Evolutionary conservation across 2,113 vertebrate species (phyloP).

Genomic region (Progne subis): DNA sequence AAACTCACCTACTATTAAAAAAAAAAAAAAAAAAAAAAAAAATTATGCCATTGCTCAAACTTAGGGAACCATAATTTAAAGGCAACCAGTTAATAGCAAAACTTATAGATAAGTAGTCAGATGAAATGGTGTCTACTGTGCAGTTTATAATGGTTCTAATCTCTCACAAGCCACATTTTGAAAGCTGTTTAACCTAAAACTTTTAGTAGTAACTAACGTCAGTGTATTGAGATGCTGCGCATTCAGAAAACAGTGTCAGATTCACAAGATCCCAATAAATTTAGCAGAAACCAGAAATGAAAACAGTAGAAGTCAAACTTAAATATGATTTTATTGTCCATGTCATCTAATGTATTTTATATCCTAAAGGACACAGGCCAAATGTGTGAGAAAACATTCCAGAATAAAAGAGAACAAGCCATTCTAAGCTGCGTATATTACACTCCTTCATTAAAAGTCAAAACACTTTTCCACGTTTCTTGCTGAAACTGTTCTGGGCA

Average conservation of each 20-base stretch:
- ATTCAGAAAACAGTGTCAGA: neutral
- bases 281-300: neutral
- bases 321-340: neutral
- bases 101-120: neutral
- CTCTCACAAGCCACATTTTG: neutral
- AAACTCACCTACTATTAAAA: neutral
- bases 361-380: neutral
- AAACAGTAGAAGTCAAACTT: neutral
- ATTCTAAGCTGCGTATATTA: neutral
- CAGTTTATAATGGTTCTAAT: neutral
- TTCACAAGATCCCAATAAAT: neutral
- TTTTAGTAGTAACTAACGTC: neutral
- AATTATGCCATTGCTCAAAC: neutral
- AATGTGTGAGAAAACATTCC: neutral
- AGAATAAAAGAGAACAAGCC: neutral
- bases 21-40: no score
- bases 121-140: fast-evolving
- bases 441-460: neutral
- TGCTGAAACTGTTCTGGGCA: neutral
- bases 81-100: neutral
- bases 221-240: neutral
- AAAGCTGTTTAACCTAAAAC: neutral
- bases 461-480: neutral
- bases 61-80: neutral
- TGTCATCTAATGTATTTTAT: neutral